These are phyloP conservation scores for Ormyrus pomaceus DNA, from an alignment of 2,888 invertebrate species.

Conservation along the genomic window DNA sequence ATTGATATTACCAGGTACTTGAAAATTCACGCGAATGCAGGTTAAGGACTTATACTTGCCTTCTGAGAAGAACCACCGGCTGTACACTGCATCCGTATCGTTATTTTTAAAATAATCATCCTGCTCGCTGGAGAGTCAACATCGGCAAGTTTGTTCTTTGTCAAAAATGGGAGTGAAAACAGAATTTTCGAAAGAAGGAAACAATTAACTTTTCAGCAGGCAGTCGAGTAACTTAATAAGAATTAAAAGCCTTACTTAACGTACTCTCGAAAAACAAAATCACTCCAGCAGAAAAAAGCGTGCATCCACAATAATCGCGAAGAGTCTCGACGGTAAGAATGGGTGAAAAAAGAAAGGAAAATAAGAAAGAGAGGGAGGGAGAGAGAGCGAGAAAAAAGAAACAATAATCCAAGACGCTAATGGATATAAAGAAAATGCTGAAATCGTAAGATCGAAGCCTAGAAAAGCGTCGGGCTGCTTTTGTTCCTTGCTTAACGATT, in stretches of 20 bases:
- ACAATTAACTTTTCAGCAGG: no score
- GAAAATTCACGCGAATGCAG: slow-evolving; percentile 9
- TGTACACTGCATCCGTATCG: no score
- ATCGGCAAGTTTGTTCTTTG: no score
- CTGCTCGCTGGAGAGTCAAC: no score
- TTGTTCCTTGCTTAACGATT: slow-evolving; percentile 59
- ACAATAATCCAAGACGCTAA: slow-evolving; percentile 57
- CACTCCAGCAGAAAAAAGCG: neutral
- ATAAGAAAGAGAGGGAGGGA: slow-evolving; percentile 10
- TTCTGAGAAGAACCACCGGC: neutral
- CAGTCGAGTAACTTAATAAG: no score
- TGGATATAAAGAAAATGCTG: slow-evolving; percentile 56
- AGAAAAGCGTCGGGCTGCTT: slow-evolving; percentile 54
- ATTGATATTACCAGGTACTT: neutral
- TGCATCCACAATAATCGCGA: slow-evolving; percentile 33
- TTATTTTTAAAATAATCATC: no score
- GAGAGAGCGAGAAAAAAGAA: slow-evolving; percentile 45
- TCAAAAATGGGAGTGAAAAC: no score
- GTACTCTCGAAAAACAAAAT: slow-evolving; percentile 11
- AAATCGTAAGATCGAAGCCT: slow-evolving; percentile 58
- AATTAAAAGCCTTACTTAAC: no score
- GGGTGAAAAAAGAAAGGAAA: neutral
- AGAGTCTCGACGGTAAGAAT: slow-evolving; percentile 8
- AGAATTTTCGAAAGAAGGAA: no score
- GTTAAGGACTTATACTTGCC: slow-evolving; percentile 4